These are phyloP conservation scores for Lycaon pictus DNA, from an alignment of 2,113 vertebrate genomes.

Conservation along the genomic window DNA sequence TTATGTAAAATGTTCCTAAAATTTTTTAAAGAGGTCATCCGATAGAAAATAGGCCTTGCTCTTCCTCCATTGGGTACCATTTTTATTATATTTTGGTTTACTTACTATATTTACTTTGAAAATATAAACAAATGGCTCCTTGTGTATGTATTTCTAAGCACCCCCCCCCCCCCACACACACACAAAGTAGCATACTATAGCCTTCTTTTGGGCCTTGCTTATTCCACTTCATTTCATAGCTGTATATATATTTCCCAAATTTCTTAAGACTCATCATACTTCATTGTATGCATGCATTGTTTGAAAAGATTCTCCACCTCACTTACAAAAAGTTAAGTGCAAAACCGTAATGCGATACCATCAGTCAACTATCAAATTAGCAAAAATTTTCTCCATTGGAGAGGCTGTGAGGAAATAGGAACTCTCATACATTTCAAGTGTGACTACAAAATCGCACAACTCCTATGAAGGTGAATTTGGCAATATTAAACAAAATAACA, in stretches of 20 bases:
- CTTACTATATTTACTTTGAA: not conserved
- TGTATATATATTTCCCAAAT: not conserved
- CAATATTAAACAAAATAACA: not conserved
- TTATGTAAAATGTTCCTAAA: not conserved
- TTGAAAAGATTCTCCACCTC: not conserved
- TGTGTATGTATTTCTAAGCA: not conserved
- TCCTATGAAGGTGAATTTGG: not conserved
- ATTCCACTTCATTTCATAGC: not conserved
- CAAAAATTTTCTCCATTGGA: not conserved
- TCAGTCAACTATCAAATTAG: not conserved
- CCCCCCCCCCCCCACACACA: no score
- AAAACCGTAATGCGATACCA: not conserved
- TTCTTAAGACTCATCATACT: not conserved
- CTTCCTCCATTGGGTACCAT: not conserved
- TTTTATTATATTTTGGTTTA: slow-evolving; percentile 16
- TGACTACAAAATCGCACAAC: slow-evolving; percentile 4
- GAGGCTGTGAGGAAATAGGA: not conserved
- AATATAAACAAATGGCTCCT: not conserved
- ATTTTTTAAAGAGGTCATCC: not conserved
- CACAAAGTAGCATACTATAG: not conserved
- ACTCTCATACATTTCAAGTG: not conserved
- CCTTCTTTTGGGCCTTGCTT: not conserved
- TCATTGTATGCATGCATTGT: not conserved
- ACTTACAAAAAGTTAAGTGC: not conserved
- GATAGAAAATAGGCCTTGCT: not conserved